Conservation (phyloP, 64 coral and sea anemone species). For the Montipora capricornis region DNA sequence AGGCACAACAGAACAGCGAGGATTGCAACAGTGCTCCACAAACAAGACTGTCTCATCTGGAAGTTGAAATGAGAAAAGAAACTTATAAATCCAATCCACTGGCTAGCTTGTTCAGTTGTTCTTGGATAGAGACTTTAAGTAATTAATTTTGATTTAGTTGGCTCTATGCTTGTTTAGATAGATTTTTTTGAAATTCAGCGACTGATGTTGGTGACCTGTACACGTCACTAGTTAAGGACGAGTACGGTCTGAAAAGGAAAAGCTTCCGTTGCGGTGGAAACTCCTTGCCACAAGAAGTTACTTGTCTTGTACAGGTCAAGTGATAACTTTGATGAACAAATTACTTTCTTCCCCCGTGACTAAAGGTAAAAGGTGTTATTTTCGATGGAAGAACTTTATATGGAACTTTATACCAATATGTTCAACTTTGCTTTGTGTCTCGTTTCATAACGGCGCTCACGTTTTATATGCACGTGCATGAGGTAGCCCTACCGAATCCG, state of each 20-base stretch:
- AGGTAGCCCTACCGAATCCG: no score
- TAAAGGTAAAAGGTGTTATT: not conserved
- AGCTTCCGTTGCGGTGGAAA: not conserved
- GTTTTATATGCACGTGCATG: not conserved
- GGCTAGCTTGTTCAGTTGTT: not conserved
- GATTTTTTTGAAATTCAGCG: not conserved
- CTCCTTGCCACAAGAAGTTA: not conserved
- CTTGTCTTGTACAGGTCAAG: not conserved
- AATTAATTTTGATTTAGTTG: not conserved
- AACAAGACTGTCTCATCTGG: constrained; percentile 29
- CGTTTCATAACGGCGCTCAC: not conserved
- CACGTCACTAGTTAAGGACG: not conserved
- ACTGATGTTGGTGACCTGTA: not conserved
- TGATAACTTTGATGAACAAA: not conserved
- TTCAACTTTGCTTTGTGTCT: not conserved
- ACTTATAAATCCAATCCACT: no score
- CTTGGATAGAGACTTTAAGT: not conserved
- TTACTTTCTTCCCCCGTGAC: not conserved
- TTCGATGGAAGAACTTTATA: not conserved
- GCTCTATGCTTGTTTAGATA: not conserved
- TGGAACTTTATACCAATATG: not conserved
- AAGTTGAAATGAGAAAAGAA: not conserved
- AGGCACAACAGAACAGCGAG: not conserved
- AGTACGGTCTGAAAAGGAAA: not conserved
- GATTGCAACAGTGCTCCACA: constrained; percentile 19